Evolutionary conservation across 1,140 invertebrate genomes (phyloP), one percentile per base, ranked within the genome.

Genomic region (Drosophila bocki): DNA sequence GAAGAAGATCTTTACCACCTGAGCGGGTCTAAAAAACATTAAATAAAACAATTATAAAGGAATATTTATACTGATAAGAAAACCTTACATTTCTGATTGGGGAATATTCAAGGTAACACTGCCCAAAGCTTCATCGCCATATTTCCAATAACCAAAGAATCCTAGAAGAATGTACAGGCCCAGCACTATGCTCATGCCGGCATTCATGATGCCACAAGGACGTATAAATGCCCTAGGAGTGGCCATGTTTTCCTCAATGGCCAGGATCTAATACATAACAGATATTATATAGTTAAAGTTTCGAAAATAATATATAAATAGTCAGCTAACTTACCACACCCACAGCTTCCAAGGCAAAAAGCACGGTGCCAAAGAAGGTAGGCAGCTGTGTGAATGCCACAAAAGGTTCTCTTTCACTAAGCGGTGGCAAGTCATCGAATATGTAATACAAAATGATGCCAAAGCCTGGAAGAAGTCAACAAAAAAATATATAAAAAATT

Each of bases 281-380:
- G 8, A 12, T n/a, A 17, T 7, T 3, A 26, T 7, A 56, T 33
- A 33, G 7, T 48, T 19, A 37, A 26, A 39, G 0, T 8, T 37
- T 0, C 7, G 3, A 1, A 32, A 12, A 35, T 9, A 1, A 26
- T 22, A 32, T 48, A 9, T 5, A 2, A 15, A 4, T 9, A 19
- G 1, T 11, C 0, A 41, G 0, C 1, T 62, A 39, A 95, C 95
- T 94, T 91, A 97, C 96, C 92, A 97, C 96, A 33, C 96, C 97
- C 37, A 98, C 97, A 15, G 97, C 97, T 92, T 98, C 97, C 51
- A 98, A 94, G 0, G 98, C 97, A 93, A 98, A 99, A 6, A 99
- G 93, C 0, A 96, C 96, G 0, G 97, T 98, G 1, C 97, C 97
- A 92, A 98, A 97, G 80, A 96, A 98, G 0, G 97, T 93, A 0